Conservation (phyloP, 2,113 vertebrate genomes). For the Peromyscus polionotus region DNA sequence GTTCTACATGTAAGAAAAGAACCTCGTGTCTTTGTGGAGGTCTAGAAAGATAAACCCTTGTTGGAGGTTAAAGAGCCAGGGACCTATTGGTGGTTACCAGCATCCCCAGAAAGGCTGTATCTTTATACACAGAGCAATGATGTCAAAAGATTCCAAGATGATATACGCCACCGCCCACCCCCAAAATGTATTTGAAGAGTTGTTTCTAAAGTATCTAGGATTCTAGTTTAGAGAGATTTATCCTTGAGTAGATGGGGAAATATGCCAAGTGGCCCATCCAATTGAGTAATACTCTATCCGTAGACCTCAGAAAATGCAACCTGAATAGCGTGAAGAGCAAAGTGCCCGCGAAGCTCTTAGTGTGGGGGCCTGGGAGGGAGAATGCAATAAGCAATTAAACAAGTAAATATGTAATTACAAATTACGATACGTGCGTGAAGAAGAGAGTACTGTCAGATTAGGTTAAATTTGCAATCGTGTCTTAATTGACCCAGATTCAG, state of each 20-base stretch:
- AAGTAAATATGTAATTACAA: conserved; percentile 65
- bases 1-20: neutral
- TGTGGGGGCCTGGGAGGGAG: neutral
- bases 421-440: neutral
- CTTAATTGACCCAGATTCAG: conserved; percentile 61
- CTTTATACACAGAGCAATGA: neutral
- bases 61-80: neutral
- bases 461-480: conserved; percentile 47
- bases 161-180: neutral
- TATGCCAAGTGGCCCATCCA: conserved; percentile 62
- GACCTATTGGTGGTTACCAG: neutral
- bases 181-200: conserved; percentile 46
- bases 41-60: conserved; percentile 20
- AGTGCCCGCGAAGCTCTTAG: fast-evolving
- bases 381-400: conserved; percentile 36
- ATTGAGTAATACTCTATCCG: conserved; percentile 40
- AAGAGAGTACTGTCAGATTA: neutral
- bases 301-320: conserved; percentile 32
- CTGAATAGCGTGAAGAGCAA: neutral
- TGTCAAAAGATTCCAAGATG: conserved; percentile 9
- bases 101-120: neutral
- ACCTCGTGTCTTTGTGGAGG: neutral
- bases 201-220: conserved; percentile 42
- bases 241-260: conserved; percentile 55
- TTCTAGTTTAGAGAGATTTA: conserved; percentile 60